Conservation (phyloP, 2,113 vertebrate species). For the Sturnira hondurensis region DNA sequence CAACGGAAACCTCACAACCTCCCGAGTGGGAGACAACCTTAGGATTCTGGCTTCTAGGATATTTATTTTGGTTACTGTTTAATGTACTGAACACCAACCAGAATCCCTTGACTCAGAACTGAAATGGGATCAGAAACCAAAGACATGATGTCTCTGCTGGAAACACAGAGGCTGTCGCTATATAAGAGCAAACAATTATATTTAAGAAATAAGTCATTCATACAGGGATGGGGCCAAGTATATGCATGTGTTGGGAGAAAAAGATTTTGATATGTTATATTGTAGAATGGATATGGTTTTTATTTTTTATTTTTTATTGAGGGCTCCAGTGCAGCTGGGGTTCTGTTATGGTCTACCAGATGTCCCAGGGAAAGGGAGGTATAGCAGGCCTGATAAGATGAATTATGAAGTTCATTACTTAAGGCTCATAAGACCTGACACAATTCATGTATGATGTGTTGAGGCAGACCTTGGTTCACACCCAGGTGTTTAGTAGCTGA, state of each 20-base stretch:
- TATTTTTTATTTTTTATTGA: not conserved
- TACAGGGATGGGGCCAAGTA: not conserved
- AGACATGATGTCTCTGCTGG: not conserved
- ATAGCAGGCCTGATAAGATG: not conserved
- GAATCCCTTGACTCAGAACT: conserved; percentile 9
- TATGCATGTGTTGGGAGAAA: not conserved
- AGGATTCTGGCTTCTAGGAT: conserved; percentile 48
- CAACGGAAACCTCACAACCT: conserved; percentile 38
- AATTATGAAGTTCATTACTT: not conserved
- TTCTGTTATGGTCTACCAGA: not conserved
- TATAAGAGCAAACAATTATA: not conserved
- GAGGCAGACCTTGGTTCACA: not conserved
- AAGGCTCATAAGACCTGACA: not conserved
- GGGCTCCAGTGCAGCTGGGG: not conserved
- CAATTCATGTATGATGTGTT: not conserved
- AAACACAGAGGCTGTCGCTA: not conserved
- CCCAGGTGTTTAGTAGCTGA: not conserved
- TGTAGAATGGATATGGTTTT: not conserved
- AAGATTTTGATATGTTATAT: not conserved
- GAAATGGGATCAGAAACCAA: conserved; percentile 1
- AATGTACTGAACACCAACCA: not conserved
- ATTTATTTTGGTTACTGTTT: conserved; percentile 62
- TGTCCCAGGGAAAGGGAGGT: not conserved
- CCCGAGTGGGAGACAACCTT: not conserved
- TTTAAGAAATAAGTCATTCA: not conserved